phyloP scores from a whole-genome alignment of 2,113 vertebrate species.

The Panthera leo region DNA sequence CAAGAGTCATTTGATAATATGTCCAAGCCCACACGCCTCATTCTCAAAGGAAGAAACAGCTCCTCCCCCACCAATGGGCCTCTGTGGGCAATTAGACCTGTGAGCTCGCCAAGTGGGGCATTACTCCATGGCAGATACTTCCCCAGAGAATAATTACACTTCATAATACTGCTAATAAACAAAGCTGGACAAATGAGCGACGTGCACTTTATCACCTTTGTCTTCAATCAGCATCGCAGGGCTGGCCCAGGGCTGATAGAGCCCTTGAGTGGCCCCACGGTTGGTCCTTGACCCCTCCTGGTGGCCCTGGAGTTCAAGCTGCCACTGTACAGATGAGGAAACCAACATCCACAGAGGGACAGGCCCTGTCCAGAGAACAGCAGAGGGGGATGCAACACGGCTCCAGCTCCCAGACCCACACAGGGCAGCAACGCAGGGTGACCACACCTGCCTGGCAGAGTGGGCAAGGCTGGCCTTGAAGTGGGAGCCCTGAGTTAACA shows the following conservation, averaged over 20 bases:
- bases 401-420: no score
- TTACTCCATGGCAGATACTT: neutral
- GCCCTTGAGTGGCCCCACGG: neutral
- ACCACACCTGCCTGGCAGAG: neutral
- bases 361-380: neutral
- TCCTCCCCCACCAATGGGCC: neutral
- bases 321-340: neutral
- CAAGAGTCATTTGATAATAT: neutral
- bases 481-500: neutral
- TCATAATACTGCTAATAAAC: slow-evolving; percentile 12
- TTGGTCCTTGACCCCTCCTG: neutral
- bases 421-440: neutral
- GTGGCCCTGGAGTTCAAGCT: neutral
- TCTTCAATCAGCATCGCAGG: neutral
- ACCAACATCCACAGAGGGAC: neutral
- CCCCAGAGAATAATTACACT: slow-evolving; percentile 15
- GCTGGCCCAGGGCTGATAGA: neutral
- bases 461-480: neutral
- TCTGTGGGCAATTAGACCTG: neutral
- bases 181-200: neutral
- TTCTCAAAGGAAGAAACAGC: neutral
- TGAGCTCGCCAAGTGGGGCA: neutral
- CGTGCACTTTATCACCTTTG: neutral
- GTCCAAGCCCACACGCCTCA: neutral
- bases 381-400: neutral